Percentiles rank a stretch among this genome's conserved stretches.
Evolutionary conservation across 2,888 invertebrate genomes (phyloP).

Genomic region (Boloria selene): DNA sequence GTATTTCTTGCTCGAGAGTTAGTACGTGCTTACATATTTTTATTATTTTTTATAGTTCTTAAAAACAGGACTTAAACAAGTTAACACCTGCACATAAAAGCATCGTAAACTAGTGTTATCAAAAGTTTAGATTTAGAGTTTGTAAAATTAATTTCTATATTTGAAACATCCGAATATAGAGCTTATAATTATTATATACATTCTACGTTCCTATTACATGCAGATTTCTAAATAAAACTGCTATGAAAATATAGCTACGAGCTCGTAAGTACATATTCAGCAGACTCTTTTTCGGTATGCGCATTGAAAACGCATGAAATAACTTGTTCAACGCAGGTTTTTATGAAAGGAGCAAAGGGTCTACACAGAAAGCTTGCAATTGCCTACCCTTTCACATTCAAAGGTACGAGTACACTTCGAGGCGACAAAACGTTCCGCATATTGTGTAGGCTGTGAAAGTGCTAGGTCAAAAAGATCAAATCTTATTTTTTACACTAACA

Average conservation of each 20-base stretch:
- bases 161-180: too few species aligned
- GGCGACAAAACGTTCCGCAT: slow-evolving; percentile 16
- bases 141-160: too few species aligned
- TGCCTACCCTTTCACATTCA: slow-evolving; percentile 30
- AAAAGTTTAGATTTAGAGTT: too few species aligned
- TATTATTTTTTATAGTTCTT: too few species aligned
- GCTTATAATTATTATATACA: too few species aligned
- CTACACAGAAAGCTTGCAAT: slow-evolving; percentile 29
- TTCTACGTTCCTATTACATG: too few species aligned
- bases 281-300: slow-evolving; percentile 18
- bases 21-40: too few species aligned
- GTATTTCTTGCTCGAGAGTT: too few species aligned
- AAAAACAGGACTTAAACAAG: too few species aligned
- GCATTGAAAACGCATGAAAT: slow-evolving; percentile 33
- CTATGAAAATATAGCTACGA: neutral
- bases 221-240: too few species aligned
- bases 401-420: slow-evolving; percentile 20
- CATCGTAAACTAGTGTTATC: too few species aligned
- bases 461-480: neutral
- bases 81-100: too few species aligned
- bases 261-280: neutral
- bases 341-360: slow-evolving; percentile 26
- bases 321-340: slow-evolving; percentile 21
- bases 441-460: slow-evolving; percentile 4
- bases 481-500: slow-evolving; percentile 1